These are phyloP conservation scores for Bembecia ichneumoniformis DNA, from an alignment of 2,888 invertebrate species.

Conservation along the genomic window DNA sequence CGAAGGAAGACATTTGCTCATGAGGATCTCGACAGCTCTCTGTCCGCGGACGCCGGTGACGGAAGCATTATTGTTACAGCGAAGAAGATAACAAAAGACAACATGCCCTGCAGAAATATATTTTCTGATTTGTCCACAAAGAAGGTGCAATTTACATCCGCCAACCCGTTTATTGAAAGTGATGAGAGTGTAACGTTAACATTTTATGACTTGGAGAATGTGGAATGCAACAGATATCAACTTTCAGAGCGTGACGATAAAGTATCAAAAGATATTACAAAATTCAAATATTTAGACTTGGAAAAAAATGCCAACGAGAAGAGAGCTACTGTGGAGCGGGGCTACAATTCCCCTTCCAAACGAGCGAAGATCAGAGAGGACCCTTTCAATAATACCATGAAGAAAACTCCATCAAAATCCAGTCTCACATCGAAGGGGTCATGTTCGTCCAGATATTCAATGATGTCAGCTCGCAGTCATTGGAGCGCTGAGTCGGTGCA, in stretches of 20 bases:
- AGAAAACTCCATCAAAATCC: constrained; percentile 55
- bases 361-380: constrained; percentile 42
- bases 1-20: constrained; percentile 54
- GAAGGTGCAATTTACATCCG: constrained; percentile 61
- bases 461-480: constrained; percentile 36
- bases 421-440: constrained; percentile 51
- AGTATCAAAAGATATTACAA: constrained; percentile 40
- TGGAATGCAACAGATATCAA: constrained; percentile 34
- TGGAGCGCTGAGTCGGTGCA: constrained; percentile 39
- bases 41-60: constrained; percentile 73
- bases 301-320: constrained; percentile 51
- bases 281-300: constrained; percentile 60
- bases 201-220: constrained; percentile 57
- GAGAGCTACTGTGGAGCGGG: constrained; percentile 39
- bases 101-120: constrained; percentile 57
- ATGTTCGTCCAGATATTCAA: constrained; percentile 37
- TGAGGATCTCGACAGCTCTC: constrained; percentile 72
- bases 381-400: constrained; percentile 46
- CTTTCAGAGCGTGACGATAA: constrained; percentile 23
- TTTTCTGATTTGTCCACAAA: constrained; percentile 49
- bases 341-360: constrained; percentile 56
- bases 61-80: constrained; percentile 69
- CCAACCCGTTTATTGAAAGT: constrained; percentile 62
- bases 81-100: constrained; percentile 55
- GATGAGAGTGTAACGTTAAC: constrained; percentile 65